phyloP scores from a whole-genome alignment of 1,140 invertebrate genomes.

The Radopholus similis region DNA sequence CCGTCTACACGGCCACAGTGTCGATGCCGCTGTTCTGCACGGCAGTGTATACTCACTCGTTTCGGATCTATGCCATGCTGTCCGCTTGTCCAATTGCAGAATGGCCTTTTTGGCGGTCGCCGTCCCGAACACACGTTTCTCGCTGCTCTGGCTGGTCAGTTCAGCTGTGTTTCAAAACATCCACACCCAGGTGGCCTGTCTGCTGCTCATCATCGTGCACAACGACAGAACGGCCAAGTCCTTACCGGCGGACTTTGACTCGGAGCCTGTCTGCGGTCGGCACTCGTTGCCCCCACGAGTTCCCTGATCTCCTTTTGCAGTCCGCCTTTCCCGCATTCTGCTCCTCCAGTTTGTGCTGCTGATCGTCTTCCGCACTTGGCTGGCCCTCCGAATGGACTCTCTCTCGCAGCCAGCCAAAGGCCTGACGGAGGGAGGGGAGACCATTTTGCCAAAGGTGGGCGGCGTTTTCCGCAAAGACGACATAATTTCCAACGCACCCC shows the following conservation, averaged over 20 bases:
- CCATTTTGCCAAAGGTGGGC: slow-evolving; percentile 2
- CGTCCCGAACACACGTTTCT: background rate
- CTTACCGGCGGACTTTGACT: slow-evolving; percentile 9
- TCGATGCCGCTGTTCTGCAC: slow-evolving; percentile 12
- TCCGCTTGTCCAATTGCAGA: background rate
- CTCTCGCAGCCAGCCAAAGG: background rate
- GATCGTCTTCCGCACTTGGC: slow-evolving; percentile 7
- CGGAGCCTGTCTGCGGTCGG: slow-evolving; percentile 9
- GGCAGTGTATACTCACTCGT: background rate
- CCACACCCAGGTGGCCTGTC: background rate
- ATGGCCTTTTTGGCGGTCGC: slow-evolving; percentile 9
- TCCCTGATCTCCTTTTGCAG: background rate
- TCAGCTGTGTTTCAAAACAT: background rate
- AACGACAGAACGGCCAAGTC: background rate
- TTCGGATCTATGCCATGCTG: background rate
- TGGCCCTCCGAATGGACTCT: background rate
- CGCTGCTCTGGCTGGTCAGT: background rate
- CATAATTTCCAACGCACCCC: background rate
- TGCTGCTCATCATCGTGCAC: background rate
- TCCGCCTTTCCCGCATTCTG: slow-evolving; percentile 3
- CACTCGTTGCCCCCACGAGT: background rate
- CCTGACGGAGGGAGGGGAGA: background rate
- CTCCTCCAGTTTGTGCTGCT: slow-evolving; percentile 6
- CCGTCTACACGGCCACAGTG: background rate
- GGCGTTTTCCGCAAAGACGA: background rate